phyloP scores from a whole-genome alignment of 35 echinoderm and acorn worm species.

The Apostichopus californicus region DNA sequence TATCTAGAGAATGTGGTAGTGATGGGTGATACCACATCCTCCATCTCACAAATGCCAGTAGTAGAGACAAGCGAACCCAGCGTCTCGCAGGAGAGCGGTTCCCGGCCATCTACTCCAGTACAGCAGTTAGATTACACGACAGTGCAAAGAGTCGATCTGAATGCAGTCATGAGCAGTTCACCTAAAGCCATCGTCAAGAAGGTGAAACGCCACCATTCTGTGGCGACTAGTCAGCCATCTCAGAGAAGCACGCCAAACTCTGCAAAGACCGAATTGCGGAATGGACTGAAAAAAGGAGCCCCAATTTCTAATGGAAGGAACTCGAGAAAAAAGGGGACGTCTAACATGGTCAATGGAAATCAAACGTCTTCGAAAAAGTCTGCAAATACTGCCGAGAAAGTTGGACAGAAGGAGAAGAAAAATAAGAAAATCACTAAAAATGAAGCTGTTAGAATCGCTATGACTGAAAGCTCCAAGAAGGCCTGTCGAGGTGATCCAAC shows the following conservation, averaged over 20 bases:
- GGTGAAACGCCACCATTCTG: slow-evolving; percentile 5
- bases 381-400: neutral
- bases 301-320: neutral
- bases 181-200: neutral
- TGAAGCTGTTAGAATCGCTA: slow-evolving; percentile 44
- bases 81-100: neutral
- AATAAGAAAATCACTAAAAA: slow-evolving; percentile 15
- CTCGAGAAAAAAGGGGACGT: slow-evolving; percentile 1
- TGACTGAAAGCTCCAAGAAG: slow-evolving; percentile 52
- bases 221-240: slow-evolving; percentile 44
- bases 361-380: neutral
- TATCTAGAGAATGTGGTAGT: slow-evolving; percentile 5
- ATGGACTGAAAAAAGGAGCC: slow-evolving; percentile 6
- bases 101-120: slow-evolving; percentile 31
- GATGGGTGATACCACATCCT: slow-evolving; percentile 43
- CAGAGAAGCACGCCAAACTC: slow-evolving; percentile 18
- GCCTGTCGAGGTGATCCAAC: neutral
- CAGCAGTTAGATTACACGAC: slow-evolving; percentile 23
- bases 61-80: neutral
- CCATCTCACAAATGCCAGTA: slow-evolving; percentile 14
- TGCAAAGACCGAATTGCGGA: neutral
- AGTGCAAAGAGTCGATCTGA: slow-evolving; percentile 32
- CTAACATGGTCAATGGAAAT: neutral
- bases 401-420: neutral
- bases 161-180: slow-evolving; percentile 37